A percentile compares a stretch with the other conserved stretches of the same genome.
These are phyloP conservation scores for Callyntrura guangdongensis DNA, from an alignment of 2,888 invertebrate genomes.

Conservation along the genomic window DNA sequence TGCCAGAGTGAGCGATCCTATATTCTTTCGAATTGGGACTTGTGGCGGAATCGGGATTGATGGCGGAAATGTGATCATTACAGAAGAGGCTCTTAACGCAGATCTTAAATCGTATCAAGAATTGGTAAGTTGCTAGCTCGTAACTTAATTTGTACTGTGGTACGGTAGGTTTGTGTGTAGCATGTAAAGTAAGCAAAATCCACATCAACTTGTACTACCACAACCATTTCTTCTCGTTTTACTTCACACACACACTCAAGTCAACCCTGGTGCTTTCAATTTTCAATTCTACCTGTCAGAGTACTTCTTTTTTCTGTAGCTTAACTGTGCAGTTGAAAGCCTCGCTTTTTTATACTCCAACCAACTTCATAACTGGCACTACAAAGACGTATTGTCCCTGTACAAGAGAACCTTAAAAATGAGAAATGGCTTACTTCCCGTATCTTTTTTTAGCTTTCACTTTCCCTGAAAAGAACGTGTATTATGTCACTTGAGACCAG, in stretches of 20 bases:
- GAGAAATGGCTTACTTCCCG: too few relatives aligned
- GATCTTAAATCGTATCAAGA: slow-evolving; percentile 93
- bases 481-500: neutral
- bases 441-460: neutral
- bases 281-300: neutral
- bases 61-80: slow-evolving; percentile 97
- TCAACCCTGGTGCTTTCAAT: neutral
- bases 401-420: neutral
- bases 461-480: neutral
- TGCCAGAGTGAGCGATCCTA: slow-evolving; percentile 94
- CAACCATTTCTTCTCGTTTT: neutral
- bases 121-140: slow-evolving; percentile 89
- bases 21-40: slow-evolving; percentile 97
- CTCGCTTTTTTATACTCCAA: neutral
- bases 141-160: neutral
- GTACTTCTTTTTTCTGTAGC: too few relatives aligned
- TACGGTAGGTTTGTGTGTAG: neutral
- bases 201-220: neutral
- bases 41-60: slow-evolving; percentile 97
- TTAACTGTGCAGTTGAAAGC: neutral
- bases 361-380: too few relatives aligned
- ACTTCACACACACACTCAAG: neutral
- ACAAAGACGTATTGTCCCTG: neutral
- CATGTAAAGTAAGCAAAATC: neutral
- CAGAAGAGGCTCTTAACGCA: slow-evolving; percentile 96